These are phyloP conservation scores for Podocnemis expansa DNA, from an alignment of 2,113 vertebrate species.

Conservation along the genomic window DNA sequence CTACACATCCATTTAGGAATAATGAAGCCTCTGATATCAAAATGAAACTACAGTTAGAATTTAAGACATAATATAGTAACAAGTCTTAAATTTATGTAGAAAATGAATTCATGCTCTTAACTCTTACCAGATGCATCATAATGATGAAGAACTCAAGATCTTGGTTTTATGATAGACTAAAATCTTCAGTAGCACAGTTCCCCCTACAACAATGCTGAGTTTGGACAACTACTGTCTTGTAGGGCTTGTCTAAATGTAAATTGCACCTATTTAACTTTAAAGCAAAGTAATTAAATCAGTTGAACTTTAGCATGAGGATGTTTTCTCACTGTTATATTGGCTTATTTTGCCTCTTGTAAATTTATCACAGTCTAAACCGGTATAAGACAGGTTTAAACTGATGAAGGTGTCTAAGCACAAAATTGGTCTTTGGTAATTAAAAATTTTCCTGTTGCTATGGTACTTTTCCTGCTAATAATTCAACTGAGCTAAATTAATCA, in stretches of 20 bases:
- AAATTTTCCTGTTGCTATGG: background rate
- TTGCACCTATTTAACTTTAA: background rate
- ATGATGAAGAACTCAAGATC: background rate
- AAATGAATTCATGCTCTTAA: background rate
- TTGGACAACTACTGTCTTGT: background rate
- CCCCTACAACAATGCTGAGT: background rate
- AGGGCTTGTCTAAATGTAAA: rapidly evolving
- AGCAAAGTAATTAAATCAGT: rapidly evolving
- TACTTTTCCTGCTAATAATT: background rate
- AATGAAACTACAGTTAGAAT: rapidly evolving
- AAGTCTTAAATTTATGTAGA: background rate
- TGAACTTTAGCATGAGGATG: background rate
- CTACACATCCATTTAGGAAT: rapidly evolving
- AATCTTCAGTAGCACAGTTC: background rate
- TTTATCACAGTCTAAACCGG: background rate
- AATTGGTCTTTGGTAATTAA: background rate
- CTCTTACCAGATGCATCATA: background rate
- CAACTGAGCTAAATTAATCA: rapidly evolving
- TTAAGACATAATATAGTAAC: rapidly evolving
- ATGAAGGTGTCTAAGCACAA: background rate
- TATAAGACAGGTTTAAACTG: background rate
- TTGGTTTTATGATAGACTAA: background rate
- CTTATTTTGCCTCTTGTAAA: rapidly evolving
- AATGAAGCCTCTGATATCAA: rapidly evolving
- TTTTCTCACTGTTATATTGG: background rate